phyloP scores from a whole-genome alignment of 2,797 vertebrate species.

The Danio aesculapii region DNA sequence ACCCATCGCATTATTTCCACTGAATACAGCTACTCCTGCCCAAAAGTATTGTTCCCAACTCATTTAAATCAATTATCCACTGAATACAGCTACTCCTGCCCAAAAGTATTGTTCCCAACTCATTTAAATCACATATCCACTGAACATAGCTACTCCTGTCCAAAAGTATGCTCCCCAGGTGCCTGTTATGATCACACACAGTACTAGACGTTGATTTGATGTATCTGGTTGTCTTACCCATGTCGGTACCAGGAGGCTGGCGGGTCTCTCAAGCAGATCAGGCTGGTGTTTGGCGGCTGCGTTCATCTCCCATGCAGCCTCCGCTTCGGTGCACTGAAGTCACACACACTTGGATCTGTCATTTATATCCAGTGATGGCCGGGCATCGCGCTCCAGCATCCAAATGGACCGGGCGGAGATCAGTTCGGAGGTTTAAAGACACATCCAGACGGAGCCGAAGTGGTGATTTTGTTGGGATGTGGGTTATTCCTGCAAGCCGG shows the following conservation, averaged over 20 bases:
- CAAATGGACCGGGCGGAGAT: conserved; percentile 8
- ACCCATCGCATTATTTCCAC: neutral
- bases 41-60: neutral
- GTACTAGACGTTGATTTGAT: neutral
- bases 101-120: neutral
- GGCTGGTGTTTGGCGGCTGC: conserved; percentile 81
- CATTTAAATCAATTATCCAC: neutral
- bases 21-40: neutral
- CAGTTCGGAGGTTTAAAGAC: conserved; percentile 8
- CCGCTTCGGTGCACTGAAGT: conserved; percentile 75
- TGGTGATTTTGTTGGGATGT: neutral
- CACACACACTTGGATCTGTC: conserved; percentile 73
- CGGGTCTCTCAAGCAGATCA: conserved; percentile 84
- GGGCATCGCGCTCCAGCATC: conserved; percentile 47
- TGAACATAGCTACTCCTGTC: neutral
- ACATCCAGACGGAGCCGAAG: conserved; percentile 8
- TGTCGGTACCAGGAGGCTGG: conserved; percentile 84
- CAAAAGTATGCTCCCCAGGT: neutral
- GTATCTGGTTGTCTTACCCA: conserved; percentile 80
- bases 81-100: neutral
- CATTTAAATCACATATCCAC: neutral
- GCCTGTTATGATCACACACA: neutral
- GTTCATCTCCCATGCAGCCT: conserved; percentile 88
- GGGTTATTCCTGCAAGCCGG: conserved; percentile 24
- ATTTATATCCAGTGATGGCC: conserved; percentile 66